Evolutionary conservation across 2,113 vertebrate species (phyloP), one percentile per base, ranked within the genome.

Genomic region (Kryptolebias marmoratus): DNA sequence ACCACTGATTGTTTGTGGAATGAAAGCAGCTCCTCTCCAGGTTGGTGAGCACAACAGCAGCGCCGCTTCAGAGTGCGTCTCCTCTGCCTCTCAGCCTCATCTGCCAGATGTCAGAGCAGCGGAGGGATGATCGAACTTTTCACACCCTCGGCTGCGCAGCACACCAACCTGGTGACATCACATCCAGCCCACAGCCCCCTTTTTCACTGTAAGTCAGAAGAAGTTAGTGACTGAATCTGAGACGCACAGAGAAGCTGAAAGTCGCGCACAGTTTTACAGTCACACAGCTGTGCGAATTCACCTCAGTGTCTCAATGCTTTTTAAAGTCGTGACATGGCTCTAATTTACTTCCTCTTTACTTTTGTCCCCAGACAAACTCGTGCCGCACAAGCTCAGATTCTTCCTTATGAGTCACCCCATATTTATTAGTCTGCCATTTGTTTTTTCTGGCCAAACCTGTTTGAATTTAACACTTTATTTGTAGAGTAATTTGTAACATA

Each of bases 71-170:
- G 32, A 45, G 5, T 5, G 28, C 18, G 57, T 47, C 53, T 67
- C 30, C 11, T 79, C 77, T 2, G n/a, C 18, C 30, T 52, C 64
- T 65, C 47, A 42, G 36, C 5, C 68, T 76, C 30, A 9, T 82
- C 55, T 61, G 53, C 59, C 59, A 77, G 68, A 72, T 64, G 78
- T 70, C 62, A 11, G 48, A 14, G 52, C 6, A 30, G 63, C n/a
- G 9, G 75, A 54, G 65, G 72, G 73, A 75, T 53, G 72, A 62
- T 67, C 50, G 53, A 27, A 79, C 49, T 56, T 79, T 32, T 31
- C 12, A 69, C 10, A 3, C 55, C 28, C 15, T 57, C 7, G 27
- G 27, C 44, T 64, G 3, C 12, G 42, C 64, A 45, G 32, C 27
- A 5, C 53, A 48, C 2, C 16, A 32, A 15, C 36, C 12, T 10